Evolutionary conservation across 2,888 invertebrate species (phyloP).

Genomic region (Phorcus lineatus): DNA sequence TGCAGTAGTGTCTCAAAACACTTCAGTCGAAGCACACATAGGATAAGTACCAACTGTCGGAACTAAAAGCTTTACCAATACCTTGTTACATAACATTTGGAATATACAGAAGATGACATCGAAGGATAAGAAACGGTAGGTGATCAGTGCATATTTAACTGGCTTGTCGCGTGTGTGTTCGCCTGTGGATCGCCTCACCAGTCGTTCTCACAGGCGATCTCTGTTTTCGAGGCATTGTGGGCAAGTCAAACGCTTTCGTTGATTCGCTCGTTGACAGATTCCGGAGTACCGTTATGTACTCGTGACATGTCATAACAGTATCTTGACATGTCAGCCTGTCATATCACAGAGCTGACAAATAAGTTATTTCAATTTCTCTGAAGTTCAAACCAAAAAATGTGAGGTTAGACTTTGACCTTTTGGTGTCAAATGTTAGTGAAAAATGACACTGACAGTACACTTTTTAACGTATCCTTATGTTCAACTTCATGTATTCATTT

Average conservation of each 20-base stretch:
- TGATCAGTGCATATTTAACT: not conserved
- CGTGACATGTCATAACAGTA: no score
- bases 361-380: no score
- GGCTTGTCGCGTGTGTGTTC: no score
- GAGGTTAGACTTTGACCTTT: not conserved
- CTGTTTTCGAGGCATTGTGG: not conserved
- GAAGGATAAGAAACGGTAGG: constrained; percentile 2
- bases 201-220: not conserved
- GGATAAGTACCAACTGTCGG: not conserved
- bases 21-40: not conserved
- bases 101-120: not conserved
- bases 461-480: no score
- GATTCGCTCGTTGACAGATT: no score
- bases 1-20: not conserved
- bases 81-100: not conserved
- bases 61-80: not conserved
- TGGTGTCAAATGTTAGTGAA: no score
- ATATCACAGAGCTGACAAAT: no score
- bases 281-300: no score
- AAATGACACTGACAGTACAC: no score
- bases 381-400: not conserved
- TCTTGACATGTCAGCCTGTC: no score
- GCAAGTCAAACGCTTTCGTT: no score
- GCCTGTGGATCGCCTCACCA: not conserved
- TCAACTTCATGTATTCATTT: no score